Evolutionary conservation across 2,797 vertebrate genomes (phyloP), one percentile per base, ranked within the genome.

Genomic region (Gymnothorax javanicus): DNA sequence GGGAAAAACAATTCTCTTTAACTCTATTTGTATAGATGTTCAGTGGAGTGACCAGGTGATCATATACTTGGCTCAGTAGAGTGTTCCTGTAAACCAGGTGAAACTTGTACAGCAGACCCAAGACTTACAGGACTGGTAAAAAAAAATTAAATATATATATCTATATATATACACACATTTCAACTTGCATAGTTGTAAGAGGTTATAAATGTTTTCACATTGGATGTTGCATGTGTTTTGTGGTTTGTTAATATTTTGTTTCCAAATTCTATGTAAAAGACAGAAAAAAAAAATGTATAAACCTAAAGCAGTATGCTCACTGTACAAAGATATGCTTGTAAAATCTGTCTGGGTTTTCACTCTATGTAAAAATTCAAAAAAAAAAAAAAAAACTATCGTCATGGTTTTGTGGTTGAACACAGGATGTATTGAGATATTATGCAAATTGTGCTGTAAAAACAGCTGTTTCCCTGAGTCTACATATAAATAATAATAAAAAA

Each of bases 401-500:
- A 97, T 97, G 96, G 96, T 99, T 98, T 97, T 97, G 97, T 99
- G 98, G 95, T 97, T 97, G 97, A 98, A 98, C 95, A 98, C 97
- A 97, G 96, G 96, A 96, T 97, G 97, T 99, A 97, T 97, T 97
- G 96, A 97, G 95, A 98, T 96, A 91, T 96, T 97, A 98, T 97
- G 96, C 97, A 98, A 97, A 97, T 95, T 96, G 97, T 99, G 97
- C 95, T 97, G 96, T 98, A 97, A 95, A 93, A 95, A 93, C 96
- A 96, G 95, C 95, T 97, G 96, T 97, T 96, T 94, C 93, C 92
- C 93, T 90, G 95, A 97, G 95, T 97, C 96, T 97, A 96, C 97
- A 93, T 93, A 99, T 99, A 99, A 98, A 99, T 97, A 98, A 87
- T 84, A 97, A 96, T 43, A 43, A 95, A 97, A 94, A 93, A 95